Conservation (phyloP, 2,888 invertebrate genomes). For the Sarcophaga variegata region DNA sequence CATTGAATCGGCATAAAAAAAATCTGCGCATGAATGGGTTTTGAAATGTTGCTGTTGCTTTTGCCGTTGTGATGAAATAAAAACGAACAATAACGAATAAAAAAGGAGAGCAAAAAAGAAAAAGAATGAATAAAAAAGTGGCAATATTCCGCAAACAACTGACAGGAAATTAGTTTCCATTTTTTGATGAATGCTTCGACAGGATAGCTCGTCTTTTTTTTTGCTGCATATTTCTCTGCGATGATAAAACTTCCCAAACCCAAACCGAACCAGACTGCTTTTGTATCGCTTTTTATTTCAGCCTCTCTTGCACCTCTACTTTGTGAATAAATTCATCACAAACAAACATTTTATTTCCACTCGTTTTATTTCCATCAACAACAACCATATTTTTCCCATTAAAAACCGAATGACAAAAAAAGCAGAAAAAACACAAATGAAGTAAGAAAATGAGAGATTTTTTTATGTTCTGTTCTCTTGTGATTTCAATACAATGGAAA, state of each 20-base stretch:
- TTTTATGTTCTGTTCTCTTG: constrained; percentile 9
- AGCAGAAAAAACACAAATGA: background rate
- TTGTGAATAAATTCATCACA: constrained; percentile 61
- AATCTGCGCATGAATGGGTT: constrained; percentile 70
- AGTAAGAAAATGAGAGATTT: constrained; percentile 2
- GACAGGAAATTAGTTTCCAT: constrained; percentile 82
- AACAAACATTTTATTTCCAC: constrained; percentile 23
- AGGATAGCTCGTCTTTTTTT: constrained; percentile 74
- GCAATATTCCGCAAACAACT: constrained; percentile 77
- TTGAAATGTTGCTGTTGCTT: constrained; percentile 70
- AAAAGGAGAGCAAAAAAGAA: constrained; percentile 71
- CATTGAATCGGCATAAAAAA: constrained; percentile 64
- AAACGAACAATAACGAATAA: constrained; percentile 70
- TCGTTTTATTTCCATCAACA: constrained; percentile 44
- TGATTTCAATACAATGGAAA: constrained; percentile 15
- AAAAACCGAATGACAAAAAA: constrained; percentile 55
- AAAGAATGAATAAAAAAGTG: constrained; percentile 58
- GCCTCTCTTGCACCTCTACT: constrained; percentile 46
- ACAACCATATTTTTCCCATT: constrained; percentile 62
- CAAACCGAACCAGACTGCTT: background rate
- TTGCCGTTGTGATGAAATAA: constrained; percentile 65
- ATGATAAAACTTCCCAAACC: constrained; percentile 2
- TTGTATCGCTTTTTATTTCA: constrained; percentile 1
- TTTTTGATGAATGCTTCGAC: constrained; percentile 82
- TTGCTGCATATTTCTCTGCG: constrained; percentile 49